Percentiles rank a stretch among this genome's conserved stretches.
Evolutionary conservation across 2,113 vertebrate genomes (phyloP).

Genomic region (Clarias magur): DNA sequence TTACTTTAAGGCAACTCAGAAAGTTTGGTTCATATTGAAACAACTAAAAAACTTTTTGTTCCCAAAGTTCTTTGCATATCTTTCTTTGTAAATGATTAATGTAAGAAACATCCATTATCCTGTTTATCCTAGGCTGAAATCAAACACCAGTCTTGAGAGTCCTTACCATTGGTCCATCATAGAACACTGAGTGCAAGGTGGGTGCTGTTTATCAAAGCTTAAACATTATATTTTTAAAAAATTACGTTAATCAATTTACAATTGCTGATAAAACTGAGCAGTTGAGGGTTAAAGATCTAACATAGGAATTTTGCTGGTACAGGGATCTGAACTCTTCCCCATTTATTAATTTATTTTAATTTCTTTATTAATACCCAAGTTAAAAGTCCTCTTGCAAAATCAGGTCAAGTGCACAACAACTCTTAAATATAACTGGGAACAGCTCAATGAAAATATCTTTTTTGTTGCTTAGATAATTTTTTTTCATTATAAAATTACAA

Average conservation of each 20-base stretch:
- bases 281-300: neutral
- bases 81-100: neutral
- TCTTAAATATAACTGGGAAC: neutral
- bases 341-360: neutral
- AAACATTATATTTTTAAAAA: neutral
- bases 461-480: neutral
- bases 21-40: neutral
- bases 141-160: too few relatives aligned
- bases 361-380: neutral
- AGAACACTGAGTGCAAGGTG: neutral
- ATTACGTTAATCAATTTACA: neutral
- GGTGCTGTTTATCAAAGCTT: neutral
- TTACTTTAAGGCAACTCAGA: neutral
- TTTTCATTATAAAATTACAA: neutral
- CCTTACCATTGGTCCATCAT: too few relatives aligned
- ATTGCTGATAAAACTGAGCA: neutral
- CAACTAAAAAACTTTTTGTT: neutral
- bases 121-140: too few relatives aligned
- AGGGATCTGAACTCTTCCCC: neutral
- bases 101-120: neutral
- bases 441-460: too few relatives aligned
- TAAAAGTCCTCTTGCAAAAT: neutral
- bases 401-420: neutral
- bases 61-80: neutral
- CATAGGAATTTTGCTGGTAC: neutral